Evolutionary conservation across 2,797 vertebrate species (phyloP), one percentile per base, ranked within the genome.

Genomic region (Rousettus madagascariensis): DNA sequence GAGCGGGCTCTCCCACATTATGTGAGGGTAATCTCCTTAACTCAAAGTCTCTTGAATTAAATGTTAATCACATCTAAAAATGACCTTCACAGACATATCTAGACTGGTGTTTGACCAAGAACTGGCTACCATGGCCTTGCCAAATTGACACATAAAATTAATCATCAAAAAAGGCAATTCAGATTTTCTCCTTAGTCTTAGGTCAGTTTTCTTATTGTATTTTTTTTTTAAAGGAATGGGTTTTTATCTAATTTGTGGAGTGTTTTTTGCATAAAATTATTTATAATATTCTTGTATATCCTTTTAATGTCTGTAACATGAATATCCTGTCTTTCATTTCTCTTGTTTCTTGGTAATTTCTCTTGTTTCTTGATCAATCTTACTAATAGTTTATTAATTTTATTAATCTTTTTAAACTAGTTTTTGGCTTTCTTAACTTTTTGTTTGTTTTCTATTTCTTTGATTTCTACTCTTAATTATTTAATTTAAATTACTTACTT

Each of bases 391-490:
- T 84, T 61, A 53, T 90, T 90, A 61, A 69, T 74, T 89, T 66
- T 49, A 20, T n/a, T 66, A 49, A 36, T 84, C 4, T 69, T 69
- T 90, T 78, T 24, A 53, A 71, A 57, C 22, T 17, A 63, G 5
- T 61, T 78, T 68, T 90, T 84, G 28, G 28, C 77, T 91, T 66
- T 49, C 17, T 74, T 65, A 53, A 49, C 12, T 49, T 49, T 49
- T 84, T 65, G 30, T 80, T 93, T 90, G 30, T 80, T 93, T 90
- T 77, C 26, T 30, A 24, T 84, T 63, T 85, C 53, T 33, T 78
- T 77, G n/a, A 8, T 94, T 78, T 85, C 20, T 63, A 16, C 43
- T 53, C 63, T 69, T 77, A 43, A 24, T 82, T 88, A 77, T 53
- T 51, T 77, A 66, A 65, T 66, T 77, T n/a, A 63, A 13, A 46